Percentiles rank a stretch among this genome's conserved stretches.
These are phyloP conservation scores for Aphrophora alni DNA, from an alignment of 2,888 invertebrate species.

Conservation along the genomic window DNA sequence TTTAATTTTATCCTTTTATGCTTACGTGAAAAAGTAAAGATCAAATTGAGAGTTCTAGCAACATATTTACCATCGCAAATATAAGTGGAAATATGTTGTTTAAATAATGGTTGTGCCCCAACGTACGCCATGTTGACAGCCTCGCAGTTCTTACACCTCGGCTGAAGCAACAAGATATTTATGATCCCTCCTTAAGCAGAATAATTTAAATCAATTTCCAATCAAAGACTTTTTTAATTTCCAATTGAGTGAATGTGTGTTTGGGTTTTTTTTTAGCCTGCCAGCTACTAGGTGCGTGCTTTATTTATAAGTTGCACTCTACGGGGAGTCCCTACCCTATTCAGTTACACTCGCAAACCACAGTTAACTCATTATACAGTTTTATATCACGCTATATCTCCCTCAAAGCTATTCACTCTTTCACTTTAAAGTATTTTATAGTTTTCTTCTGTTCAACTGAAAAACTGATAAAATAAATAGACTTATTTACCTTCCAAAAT, in stretches of 20 bases:
- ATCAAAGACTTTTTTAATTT: slow-evolving; percentile 6
- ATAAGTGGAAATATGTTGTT: neutral
- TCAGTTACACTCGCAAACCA: neutral
- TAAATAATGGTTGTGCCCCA: neutral
- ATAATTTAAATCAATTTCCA: slow-evolving; percentile 9
- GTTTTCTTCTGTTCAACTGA: no score
- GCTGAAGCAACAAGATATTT: neutral
- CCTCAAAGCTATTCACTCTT: neutral
- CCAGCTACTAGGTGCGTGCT: slow-evolving; percentile 6
- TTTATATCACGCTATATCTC: neutral
- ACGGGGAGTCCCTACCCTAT: neutral
- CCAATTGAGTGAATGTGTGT: neutral
- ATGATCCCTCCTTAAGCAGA: neutral
- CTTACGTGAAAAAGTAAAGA: no score
- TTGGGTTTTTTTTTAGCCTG: slow-evolving; percentile 2
- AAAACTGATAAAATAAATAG: no score
- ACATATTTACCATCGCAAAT: neutral
- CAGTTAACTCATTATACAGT: neutral
- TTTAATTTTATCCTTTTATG: no score
- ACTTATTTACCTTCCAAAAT: no score
- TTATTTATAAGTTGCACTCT: neutral
- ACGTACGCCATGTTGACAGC: neutral
- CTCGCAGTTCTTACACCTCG: neutral
- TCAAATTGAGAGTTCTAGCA: neutral
- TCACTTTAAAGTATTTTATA: no score